Evolutionary conservation across 2,888 invertebrate species (phyloP).

Genomic region (Tolmerus cingulatus): DNA sequence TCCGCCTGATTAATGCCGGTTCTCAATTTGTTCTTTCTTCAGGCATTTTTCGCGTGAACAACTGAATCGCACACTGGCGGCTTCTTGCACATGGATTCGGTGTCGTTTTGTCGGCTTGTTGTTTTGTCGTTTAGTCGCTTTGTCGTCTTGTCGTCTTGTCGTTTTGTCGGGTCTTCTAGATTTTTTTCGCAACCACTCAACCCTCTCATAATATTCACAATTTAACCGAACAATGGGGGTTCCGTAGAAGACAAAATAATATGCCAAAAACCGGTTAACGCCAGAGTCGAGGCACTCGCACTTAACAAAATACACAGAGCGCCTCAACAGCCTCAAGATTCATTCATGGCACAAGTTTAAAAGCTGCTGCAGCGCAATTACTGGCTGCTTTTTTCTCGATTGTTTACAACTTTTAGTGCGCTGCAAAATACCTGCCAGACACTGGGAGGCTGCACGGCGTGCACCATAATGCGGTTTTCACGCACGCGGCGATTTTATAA

Average conservation of each 20-base stretch:
- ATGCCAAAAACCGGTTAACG: background rate
- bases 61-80: background rate
- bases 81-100: background rate
- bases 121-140: too few species aligned
- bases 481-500: background rate
- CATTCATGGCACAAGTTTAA: slow-evolving; percentile 4
- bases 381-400: background rate
- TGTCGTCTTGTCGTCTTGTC: too few species aligned
- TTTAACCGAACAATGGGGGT: background rate
- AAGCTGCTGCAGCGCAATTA: slow-evolving; percentile 20
- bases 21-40: slow-evolving; percentile 22
- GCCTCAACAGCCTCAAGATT: background rate
- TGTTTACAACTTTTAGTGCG: background rate
- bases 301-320: background rate
- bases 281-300: background rate
- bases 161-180: background rate
- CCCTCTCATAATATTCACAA: background rate
- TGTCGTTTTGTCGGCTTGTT: too few species aligned
- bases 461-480: background rate
- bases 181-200: background rate
- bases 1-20: slow-evolving; percentile 18
- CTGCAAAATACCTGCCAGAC: background rate
- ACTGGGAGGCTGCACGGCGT: background rate
- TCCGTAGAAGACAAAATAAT: background rate
- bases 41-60: background rate